Evolutionary conservation across 2,113 vertebrate genomes (phyloP), one percentile per base, ranked within the genome.

Genomic region (Hydrolagus affinis): DNA sequence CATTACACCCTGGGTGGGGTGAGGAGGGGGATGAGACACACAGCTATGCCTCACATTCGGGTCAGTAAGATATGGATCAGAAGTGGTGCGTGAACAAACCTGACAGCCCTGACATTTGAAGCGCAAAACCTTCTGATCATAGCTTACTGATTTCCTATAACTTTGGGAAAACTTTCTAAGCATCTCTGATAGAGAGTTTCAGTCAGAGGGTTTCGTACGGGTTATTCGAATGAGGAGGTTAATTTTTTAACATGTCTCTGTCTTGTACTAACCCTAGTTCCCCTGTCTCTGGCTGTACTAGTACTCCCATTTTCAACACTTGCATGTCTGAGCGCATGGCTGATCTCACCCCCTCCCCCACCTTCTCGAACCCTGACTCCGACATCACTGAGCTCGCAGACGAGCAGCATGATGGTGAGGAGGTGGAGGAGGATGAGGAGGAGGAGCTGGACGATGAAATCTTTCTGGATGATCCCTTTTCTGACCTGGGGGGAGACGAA

Each of bases 321-420:
- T 99, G 98, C 96, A 98, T 98, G 97, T 98, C 96, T 92, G 94
- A 97, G 93, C 96, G 96, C 96, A 96, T 96, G 94, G 97, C 96
- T 94, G 97, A 98, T 94, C 95, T 95, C 90, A 97, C 96, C 95
- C 96, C 97, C 89, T 98, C 97, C 95, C 96, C 98, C 92, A 95
- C 96, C 95, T 96, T 92, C 95, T 99, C 97, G 92, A 96, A 94
- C 92, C 94, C 94, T 89, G 93, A 92, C 95, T 98, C 98, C 91
- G 97, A 98, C 92, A 93, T 95, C 93, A 96, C 96, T 90, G 98
- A 98, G 95, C 94, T 97, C 93, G 95, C 96, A 89, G 96, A 96
- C 91, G 93, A 95, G 90, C 96, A 95, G 94, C 94, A 92, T 92
- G 93, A 94, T 94, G 95, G 94, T 93, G 92, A 94, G 94, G 91